Evolutionary conservation across 2,888 invertebrate species (phyloP).

Genomic region (Phorcus lineatus): DNA sequence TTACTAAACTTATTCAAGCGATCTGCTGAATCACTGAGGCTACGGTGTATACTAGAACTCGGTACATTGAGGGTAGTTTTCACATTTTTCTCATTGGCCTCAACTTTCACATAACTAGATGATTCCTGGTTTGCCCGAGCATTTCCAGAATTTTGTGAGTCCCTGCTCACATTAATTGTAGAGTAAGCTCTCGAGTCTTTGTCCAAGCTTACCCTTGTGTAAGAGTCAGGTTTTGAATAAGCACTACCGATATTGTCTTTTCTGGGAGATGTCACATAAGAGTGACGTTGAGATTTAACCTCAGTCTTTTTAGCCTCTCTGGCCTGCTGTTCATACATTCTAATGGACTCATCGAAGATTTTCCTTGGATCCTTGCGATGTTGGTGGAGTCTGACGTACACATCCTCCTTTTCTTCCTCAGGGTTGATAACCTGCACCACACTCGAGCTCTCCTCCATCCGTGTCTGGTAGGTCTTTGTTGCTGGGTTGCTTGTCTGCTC

Average conservation of each 20-base stretch:
- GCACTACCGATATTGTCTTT: background rate
- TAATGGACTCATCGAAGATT: constrained; percentile 26
- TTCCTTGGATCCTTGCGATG: background rate
- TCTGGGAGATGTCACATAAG: background rate
- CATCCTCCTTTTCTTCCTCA: background rate
- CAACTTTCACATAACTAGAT: background rate
- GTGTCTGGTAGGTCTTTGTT: background rate
- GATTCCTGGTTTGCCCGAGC: background rate
- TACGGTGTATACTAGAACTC: constrained; percentile 34
- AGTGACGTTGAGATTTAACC: background rate
- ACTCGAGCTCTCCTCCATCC: background rate
- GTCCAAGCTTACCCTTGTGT: background rate
- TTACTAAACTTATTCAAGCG: constrained; percentile 30
- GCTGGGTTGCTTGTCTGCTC: background rate
- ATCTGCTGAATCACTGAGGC: constrained; percentile 36
- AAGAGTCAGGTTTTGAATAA: background rate
- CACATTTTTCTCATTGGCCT: background rate
- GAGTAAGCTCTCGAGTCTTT: background rate
- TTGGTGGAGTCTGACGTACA: background rate
- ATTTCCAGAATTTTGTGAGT: background rate
- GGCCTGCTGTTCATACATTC: constrained; percentile 30
- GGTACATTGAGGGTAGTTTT: constrained; percentile 27
- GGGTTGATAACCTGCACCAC: constrained; percentile 6
- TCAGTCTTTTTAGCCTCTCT: background rate
- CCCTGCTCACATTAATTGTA: too few relatives aligned